Evolutionary conservation across 2,113 vertebrate genomes (phyloP).

Genomic region (Andinoacara biseriatus): DNA sequence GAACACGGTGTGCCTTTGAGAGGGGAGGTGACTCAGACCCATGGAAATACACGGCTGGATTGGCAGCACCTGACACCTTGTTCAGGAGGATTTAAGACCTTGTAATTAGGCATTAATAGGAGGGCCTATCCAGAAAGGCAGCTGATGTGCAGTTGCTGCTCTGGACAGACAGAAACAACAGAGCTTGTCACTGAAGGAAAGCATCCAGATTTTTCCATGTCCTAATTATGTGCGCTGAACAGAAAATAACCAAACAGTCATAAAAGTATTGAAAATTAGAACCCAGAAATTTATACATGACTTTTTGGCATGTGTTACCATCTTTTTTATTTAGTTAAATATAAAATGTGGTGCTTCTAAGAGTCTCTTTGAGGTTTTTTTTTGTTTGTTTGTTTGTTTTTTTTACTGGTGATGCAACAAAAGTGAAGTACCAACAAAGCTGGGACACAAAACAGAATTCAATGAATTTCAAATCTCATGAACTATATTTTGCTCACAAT

Average conservation of each 20-base stretch:
- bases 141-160: constrained; percentile 61
- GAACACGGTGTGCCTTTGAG: constrained; percentile 38
- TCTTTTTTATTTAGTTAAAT: background rate
- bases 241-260: background rate
- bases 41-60: constrained; percentile 44
- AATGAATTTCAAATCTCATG: background rate
- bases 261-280: background rate
- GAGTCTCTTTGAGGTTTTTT: background rate
- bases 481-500: background rate
- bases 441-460: background rate
- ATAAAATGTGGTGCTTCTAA: background rate
- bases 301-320: accelerated
- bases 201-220: constrained; percentile 16
- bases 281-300: background rate
- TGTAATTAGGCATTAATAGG: constrained; percentile 63
- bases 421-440: background rate
- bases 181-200: constrained; percentile 35
- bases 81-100: constrained; percentile 62
- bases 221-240: background rate
- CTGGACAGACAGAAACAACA: constrained; percentile 45
- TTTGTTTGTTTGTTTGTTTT: too few relatives aligned
- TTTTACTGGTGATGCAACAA: accelerated
- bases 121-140: constrained; percentile 39
- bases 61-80: constrained; percentile 62
- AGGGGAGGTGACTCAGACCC: constrained; percentile 34